Base-by-base conservation (phyloP, 2,888 invertebrate species). In the Agapostemon virescens region DNA sequence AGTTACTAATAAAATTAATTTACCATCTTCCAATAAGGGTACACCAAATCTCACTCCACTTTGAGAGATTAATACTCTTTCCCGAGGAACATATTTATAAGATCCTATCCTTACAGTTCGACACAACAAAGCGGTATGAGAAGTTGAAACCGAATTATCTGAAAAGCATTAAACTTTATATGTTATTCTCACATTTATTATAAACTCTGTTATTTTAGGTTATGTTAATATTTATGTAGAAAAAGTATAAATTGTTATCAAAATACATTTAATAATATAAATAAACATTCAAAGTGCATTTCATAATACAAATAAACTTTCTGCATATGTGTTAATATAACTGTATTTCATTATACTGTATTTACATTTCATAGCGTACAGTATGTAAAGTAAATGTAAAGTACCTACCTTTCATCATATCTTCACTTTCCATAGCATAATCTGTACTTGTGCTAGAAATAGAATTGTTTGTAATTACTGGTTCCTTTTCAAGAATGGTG, bases 61-160 rank as follows among this genome's bases (percentile, higher is more conserved):
- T 36, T 93, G 88, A 3, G 94, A 93, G 67, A 94, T 89, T 81
- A 94, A 91, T 92, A 97, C 96, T 92, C 95, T 95, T 91, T 97
- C 96, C 80, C 94, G 94, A 38, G 97, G 96, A 85, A 95, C 94
- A 90, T 96, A 96, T 93, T 96, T 96, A 91, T 97, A 97, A 23
- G 97, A 97, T 55, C 98, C 98, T 91, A 98, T 96, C 84, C 98
- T 94, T 75, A 98, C 95, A 30, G 96, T 96, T 85, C 97, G 94
- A 92, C 97, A 97, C 26, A 93, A 93, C 17, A 97, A 90, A 67
- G 94, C 93, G n/a, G 95, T 94, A 72, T 93, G 93, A 69, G 94
- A 90, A 66, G 93, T 11, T 74, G 94, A 92, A 75, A 91, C 86
- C 63, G 89, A 92, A 81, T 77, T 81, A 74, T 94, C 94, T 52